Evolutionary conservation across 2,113 vertebrate genomes (phyloP).

Genomic region (Cryptomyrus ogoouensis): DNA sequence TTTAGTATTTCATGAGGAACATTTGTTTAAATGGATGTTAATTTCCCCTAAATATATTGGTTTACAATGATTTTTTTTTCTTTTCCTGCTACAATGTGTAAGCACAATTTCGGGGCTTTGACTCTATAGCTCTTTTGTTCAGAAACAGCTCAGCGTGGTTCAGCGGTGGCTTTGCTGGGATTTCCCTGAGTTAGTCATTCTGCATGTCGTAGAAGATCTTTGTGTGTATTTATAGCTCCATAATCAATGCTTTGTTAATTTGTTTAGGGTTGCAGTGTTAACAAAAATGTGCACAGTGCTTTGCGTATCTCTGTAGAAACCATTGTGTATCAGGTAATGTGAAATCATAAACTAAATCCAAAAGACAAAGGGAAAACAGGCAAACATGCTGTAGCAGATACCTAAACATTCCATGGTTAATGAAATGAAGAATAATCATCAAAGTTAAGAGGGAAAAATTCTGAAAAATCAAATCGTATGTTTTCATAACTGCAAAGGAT

Average conservation of each 20-base stretch:
- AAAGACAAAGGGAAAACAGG: constrained; percentile 47
- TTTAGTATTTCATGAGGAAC: background rate
- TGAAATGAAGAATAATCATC: background rate
- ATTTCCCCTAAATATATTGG: background rate
- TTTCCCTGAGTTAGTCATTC: constrained; percentile 53
- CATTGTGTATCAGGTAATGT: constrained; percentile 54
- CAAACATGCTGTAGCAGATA: constrained; percentile 36
- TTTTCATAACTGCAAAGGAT: constrained; percentile 42
- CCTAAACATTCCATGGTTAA: constrained; percentile 34
- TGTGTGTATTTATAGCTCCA: constrained; percentile 50
- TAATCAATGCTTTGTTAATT: constrained; percentile 56
- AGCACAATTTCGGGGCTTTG: constrained; percentile 49
- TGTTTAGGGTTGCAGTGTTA: constrained; percentile 53
- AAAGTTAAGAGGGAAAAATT: constrained; percentile 3
- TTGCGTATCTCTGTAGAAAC: constrained; percentile 48
- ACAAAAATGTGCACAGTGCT: constrained; percentile 50
- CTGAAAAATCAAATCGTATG: constrained; percentile 18
- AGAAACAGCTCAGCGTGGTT: constrained; percentile 49
- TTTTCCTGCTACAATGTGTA: constrained; percentile 17
- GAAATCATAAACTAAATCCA: constrained; percentile 53
- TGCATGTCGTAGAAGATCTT: constrained; percentile 48
- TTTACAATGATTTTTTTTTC: background rate
- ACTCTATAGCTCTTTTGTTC: constrained; percentile 32
- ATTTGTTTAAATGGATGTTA: constrained; percentile 4
- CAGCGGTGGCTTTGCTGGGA: constrained; percentile 51